Conservation (phyloP, 1,140 invertebrate species). For the Goniozus legneri region DNA sequence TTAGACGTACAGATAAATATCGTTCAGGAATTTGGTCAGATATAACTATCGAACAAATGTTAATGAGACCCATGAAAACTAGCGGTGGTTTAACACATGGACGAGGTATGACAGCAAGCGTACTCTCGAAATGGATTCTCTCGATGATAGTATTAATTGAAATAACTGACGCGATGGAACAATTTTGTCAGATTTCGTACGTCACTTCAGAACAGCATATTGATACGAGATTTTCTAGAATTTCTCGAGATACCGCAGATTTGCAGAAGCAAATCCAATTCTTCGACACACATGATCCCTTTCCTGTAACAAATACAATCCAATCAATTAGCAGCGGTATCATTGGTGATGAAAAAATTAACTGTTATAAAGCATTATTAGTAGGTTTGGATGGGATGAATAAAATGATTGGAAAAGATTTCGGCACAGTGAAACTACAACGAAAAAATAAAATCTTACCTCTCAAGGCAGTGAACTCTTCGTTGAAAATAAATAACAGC, state of each 20-base stretch:
- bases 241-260: not conserved
- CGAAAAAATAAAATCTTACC: not conserved
- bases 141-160: not conserved
- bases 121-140: not conserved
- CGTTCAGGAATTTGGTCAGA: not conserved
- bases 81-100: constrained; percentile 8
- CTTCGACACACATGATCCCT: not conserved
- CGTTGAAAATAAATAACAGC: not conserved
- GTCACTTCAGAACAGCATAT: not conserved
- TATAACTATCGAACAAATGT: constrained; percentile 13
- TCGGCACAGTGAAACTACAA: not conserved
- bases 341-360: not conserved
- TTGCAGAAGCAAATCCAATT: not conserved
- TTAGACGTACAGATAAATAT: not conserved
- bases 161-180: not conserved
- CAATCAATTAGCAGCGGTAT: not conserved
- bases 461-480: not conserved
- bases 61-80: constrained; percentile 14
- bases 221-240: not conserved
- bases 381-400: too few species aligned
- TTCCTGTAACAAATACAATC: not conserved
- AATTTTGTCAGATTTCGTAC: not conserved
- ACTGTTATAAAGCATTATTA: not conserved
- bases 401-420: too few species aligned
- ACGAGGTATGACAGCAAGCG: not conserved